A percentile compares a stretch with the other conserved stretches of the same genome.
phyloP scores from a whole-genome alignment of 2,888 invertebrate species.

The Agrochola lota region DNA sequence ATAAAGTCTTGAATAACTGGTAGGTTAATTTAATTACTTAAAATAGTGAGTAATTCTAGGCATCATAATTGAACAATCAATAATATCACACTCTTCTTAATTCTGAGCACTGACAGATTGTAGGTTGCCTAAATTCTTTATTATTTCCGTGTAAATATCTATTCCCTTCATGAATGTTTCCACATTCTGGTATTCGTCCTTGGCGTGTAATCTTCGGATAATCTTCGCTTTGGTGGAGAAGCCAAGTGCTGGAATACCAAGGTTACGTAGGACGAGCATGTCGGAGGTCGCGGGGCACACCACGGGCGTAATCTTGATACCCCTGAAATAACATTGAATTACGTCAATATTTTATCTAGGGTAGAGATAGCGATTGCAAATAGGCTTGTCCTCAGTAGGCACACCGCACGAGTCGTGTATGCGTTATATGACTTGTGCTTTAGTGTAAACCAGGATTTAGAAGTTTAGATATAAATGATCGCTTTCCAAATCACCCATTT shows the following conservation, averaged over 20 bases:
- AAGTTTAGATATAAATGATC: background rate
- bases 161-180: conserved; percentile 78
- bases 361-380: conserved; percentile 1
- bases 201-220: conserved; percentile 68
- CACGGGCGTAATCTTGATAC: conserved; percentile 71
- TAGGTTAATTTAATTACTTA: background rate
- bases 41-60: background rate
- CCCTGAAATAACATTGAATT: conserved; percentile 71
- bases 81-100: background rate
- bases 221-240: conserved; percentile 77
- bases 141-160: conserved; percentile 75
- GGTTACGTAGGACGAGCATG: conserved; percentile 75
- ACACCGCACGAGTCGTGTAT: background rate
- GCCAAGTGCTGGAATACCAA: conserved; percentile 80
- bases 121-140: conserved; percentile 67
- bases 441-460: background rate
- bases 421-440: background rate
- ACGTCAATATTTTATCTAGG: conserved; percentile 5
- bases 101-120: background rate
- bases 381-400: background rate
- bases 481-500: background rate
- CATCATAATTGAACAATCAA: background rate
- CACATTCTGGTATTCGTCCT: conserved; percentile 78
- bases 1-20: background rate
- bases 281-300: conserved; percentile 80